Evolutionary conservation across 2,113 vertebrate species (phyloP).

Genomic region (Microtus richardsoni): DNA sequence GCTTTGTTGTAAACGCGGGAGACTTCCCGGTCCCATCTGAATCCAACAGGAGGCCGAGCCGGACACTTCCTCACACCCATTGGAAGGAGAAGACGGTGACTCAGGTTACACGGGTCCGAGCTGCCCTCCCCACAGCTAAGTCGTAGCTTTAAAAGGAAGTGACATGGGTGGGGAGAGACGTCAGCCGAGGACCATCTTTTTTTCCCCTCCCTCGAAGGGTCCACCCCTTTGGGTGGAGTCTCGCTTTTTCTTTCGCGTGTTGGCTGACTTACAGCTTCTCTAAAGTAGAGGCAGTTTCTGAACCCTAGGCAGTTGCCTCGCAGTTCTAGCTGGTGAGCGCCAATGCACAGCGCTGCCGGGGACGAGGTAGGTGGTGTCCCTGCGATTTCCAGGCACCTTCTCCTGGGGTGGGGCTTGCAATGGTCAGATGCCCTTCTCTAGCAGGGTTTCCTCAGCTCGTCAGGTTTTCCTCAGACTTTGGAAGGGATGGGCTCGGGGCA

Average conservation of each 20-base stretch:
- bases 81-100: conserved; percentile 19
- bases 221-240: conserved; percentile 88
- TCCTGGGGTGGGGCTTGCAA: conserved; percentile 33
- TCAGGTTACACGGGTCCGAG: background rate
- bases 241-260: conserved; percentile 75
- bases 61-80: background rate
- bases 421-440: background rate
- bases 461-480: background rate
- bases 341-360: conserved; percentile 68
- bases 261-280: conserved; percentile 76
- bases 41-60: background rate
- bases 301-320: conserved; percentile 50
- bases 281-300: conserved; percentile 78
- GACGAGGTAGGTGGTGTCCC: conserved; percentile 81
- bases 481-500: conserved; percentile 37
- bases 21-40: background rate
- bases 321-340: conserved; percentile 48
- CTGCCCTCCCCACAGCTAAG: background rate
- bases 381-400: background rate
- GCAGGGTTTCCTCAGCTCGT: background rate
- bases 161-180: conserved; percentile 84
- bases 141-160: conserved; percentile 86
- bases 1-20: background rate
- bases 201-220: conserved; percentile 65
- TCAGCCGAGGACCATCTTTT: conserved; percentile 81